Base-by-base conservation (phyloP, 1,140 invertebrate species). In the Augochlora pura region DNA sequence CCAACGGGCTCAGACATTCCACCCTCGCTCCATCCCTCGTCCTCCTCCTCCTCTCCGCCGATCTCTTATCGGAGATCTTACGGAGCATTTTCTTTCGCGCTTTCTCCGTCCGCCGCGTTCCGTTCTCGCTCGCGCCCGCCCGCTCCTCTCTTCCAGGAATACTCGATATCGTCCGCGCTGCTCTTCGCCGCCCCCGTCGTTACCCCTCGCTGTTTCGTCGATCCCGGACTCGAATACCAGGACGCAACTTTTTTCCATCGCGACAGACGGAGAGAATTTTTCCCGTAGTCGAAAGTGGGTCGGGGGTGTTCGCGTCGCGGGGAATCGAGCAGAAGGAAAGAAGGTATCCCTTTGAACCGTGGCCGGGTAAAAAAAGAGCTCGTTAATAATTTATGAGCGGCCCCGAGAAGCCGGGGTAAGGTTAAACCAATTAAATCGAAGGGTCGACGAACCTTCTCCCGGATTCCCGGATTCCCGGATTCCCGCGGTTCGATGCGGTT, bases 381-480 rank as follows among this genome's bases (percentile, higher is more conserved):
- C 59, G 65, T 85, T 39, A 70, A 85, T 81, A 77, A 85, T 85
- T 84, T 73, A 84, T 77, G 68, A 77, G 39, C 72, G 62, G 0
- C 49, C 21, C 46, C 64, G 46, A n/a, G 42, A 64, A 46, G 39
- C 46, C 25, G 54, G 14, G 46, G 12, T 39, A 57, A 64, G 32
- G 54, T 39, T 38, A 18, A 23, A 52, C 46, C 62, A 80, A 83
- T 83, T 83, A 71, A 75, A 66, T 10, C 32, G 38, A 32, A 4
- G 52, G 27, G 5, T 52, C 21, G 9, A 14, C 18, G 12, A 21
- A 18, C 52, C 3, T 2, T 2, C 42, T 10, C 1, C 9, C 42
- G 10, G 42, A 46, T 46, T 46, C 14, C 2, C 10, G 42, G n/a
- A n/a, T n/a, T n/a, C 42, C 42, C 42, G 9, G 42, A 42, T 42